Evolutionary conservation across 2,113 vertebrate genomes (phyloP), one percentile per base, ranked within the genome.

Genomic region (Pygathrix nemaeus): DNA sequence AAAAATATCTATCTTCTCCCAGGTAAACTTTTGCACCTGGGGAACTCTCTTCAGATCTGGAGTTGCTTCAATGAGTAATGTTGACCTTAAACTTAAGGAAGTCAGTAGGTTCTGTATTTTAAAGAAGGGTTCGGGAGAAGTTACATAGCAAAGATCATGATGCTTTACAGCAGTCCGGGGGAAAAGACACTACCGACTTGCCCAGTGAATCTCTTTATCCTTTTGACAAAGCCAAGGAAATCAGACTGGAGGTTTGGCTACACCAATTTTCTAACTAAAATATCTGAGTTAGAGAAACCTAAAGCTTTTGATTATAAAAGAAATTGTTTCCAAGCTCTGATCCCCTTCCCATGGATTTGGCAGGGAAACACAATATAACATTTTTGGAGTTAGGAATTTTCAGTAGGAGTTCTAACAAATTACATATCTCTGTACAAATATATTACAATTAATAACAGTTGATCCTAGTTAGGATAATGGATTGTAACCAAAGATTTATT

Each of bases 321-420:
- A 81, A 94, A 61, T 35, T 40, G 8, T 94, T 87, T 76, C 38
- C 18, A 90, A 50, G 10, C 73, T 87, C 2, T 87, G n/a, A 90
- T 87, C 2, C 5, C 35, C 43, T 84, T 66, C 2, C 35, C 35
- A 61, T 64, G n/a, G 21, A 45, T 88, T 12, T 52, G 52, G 35
- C 12, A 92, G 27, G 83, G 27, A 8, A 83, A 73, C 94, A 90
- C 23, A 90, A 9, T 50, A 59, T 18, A 59, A 21, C 45, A 57
- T 90, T 96, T 92, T 95, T 87, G 3, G 82, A 86, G 11, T 38
- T 85, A 40, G 40, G 32, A 59, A 64, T 86, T 93, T 76, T 90
- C 32, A 40, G 23, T 43, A 30, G 45, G 2, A 5, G 16, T 45
- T 55, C 6, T 43, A 87, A 25, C 5, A 78, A 78, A 78, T 78